Percentiles rank a stretch among this genome's conserved stretches.
phyloP scores from a whole-genome alignment of 2,888 invertebrate genomes.

The Steinernema carpocapsae region DNA sequence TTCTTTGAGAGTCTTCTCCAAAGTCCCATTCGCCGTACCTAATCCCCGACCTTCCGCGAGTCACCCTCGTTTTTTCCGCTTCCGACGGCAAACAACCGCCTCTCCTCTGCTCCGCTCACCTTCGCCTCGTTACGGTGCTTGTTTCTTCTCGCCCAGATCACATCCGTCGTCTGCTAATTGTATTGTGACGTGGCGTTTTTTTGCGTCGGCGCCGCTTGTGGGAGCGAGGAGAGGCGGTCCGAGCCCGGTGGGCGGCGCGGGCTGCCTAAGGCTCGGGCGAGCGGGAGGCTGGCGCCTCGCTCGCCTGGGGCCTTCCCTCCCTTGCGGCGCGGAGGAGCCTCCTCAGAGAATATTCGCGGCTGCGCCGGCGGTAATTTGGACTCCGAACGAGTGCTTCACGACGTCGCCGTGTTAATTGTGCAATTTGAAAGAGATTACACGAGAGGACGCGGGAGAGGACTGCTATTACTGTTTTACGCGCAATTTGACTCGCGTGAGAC shows the following conservation, averaged over 20 bases:
- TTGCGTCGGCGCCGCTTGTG: slow-evolving; percentile 32
- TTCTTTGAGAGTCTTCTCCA: not conserved
- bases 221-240: slow-evolving; percentile 3
- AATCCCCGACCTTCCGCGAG: not conserved
- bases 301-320: slow-evolving; percentile 13
- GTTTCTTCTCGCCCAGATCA: slow-evolving; percentile 33
- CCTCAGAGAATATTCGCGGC: slow-evolving; percentile 26
- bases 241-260: slow-evolving; percentile 17
- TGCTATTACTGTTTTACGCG: slow-evolving; percentile 35
- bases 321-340: slow-evolving; percentile 13
- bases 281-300: not conserved
- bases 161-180: slow-evolving; percentile 17
- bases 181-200: slow-evolving; percentile 26
- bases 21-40: not conserved
- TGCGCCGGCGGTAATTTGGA: slow-evolving; percentile 31
- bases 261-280: slow-evolving; percentile 2
- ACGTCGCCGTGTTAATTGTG: slow-evolving; percentile 35
- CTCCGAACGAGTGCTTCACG: slow-evolving; percentile 9
- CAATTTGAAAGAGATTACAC: slow-evolving; percentile 33
- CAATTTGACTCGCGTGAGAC: slow-evolving; percentile 31
- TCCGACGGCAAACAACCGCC: not conserved
- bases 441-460: slow-evolving; percentile 2
- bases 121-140: slow-evolving; percentile 20
- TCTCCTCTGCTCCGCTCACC: not conserved
- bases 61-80: not conserved